These are phyloP conservation scores for Synchiropus splendidus DNA, from an alignment of 2,113 vertebrate species.

Conservation along the genomic window DNA sequence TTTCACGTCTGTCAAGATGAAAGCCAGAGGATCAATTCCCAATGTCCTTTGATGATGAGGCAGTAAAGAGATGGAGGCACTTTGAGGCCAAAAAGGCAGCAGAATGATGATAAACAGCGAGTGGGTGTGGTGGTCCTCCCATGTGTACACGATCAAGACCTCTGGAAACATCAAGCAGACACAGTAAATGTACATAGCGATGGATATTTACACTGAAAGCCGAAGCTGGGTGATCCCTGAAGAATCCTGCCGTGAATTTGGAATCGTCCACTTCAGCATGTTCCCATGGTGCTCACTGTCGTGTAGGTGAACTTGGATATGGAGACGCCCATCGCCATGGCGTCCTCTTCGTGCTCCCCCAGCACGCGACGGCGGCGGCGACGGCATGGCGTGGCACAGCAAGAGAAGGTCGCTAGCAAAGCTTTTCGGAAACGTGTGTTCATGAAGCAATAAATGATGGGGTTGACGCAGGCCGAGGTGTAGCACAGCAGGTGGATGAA, in stretches of 20 bases:
- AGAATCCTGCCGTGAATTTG: slow-evolving; percentile 7
- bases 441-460: slow-evolving; percentile 97
- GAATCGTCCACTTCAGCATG: slow-evolving; percentile 63
- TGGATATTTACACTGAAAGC: slow-evolving; percentile 20
- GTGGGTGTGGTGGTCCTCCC: too few relatives aligned
- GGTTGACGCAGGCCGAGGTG: slow-evolving; percentile 84
- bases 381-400: slow-evolving; percentile 58
- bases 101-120: too few relatives aligned
- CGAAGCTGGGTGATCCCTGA: slow-evolving; percentile 6
- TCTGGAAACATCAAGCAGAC: too few relatives aligned
- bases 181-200: slow-evolving; percentile 2
- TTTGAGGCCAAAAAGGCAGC: too few relatives aligned
- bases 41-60: too few relatives aligned
- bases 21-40: too few relatives aligned
- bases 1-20: too few relatives aligned
- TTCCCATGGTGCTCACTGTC: slow-evolving; percentile 83
- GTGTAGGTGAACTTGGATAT: slow-evolving; percentile 91
- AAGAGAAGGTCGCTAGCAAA: slow-evolving; percentile 70
- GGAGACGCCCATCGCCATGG: slow-evolving; percentile 68
- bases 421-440: slow-evolving; percentile 91
- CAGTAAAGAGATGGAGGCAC: too few relatives aligned
- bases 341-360: slow-evolving; percentile 68
- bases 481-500: slow-evolving; percentile 90
- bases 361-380: slow-evolving; percentile 30
- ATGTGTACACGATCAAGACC: too few relatives aligned